A percentile compares a stretch with the other conserved stretches of the same genome.
Evolutionary conservation across 2,797 vertebrate genomes (phyloP).

Genomic region (Simalia tracyae): DNA sequence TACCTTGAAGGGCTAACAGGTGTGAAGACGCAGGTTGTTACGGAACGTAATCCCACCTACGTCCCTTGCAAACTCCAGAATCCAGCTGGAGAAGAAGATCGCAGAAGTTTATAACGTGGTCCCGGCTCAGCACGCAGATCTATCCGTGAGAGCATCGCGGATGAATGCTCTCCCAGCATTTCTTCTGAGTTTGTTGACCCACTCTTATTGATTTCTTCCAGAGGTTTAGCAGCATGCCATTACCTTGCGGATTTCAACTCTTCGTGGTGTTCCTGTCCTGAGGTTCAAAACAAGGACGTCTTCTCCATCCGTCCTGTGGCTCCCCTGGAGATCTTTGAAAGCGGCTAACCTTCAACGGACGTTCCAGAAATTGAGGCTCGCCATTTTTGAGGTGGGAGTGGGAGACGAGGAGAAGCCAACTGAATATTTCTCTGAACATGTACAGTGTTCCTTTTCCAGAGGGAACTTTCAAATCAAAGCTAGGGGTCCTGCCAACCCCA

Average conservation of each 20-base stretch:
- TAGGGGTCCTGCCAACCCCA: too few relatives aligned
- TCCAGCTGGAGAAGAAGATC: neutral
- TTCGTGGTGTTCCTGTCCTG: neutral
- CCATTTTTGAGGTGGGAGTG: neutral
- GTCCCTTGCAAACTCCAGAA: neutral
- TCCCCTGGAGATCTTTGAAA: neutral
- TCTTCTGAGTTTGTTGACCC: neutral
- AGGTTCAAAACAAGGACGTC: neutral
- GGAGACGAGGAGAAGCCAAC: neutral
- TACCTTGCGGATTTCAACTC: neutral
- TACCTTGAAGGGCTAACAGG: neutral
- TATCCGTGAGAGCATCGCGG: neutral
- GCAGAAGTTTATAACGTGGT: neutral
- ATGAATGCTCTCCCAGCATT: neutral
- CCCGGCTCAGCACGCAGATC: neutral
- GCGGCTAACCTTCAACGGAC: neutral
- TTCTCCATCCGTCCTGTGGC: too few relatives aligned
- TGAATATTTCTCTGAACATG: neutral
- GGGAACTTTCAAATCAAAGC: too few relatives aligned
- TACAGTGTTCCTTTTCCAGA: neutral
- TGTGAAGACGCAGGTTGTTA: neutral
- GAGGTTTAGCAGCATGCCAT: neutral
- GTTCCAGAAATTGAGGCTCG: neutral
- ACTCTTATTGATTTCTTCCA: neutral
- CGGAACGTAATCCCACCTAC: neutral